A percentile compares a stretch with the other conserved stretches of the same genome.
Conservation (phyloP, 1,140 invertebrate genomes). For the Pygmarrhopalites habei region DNA sequence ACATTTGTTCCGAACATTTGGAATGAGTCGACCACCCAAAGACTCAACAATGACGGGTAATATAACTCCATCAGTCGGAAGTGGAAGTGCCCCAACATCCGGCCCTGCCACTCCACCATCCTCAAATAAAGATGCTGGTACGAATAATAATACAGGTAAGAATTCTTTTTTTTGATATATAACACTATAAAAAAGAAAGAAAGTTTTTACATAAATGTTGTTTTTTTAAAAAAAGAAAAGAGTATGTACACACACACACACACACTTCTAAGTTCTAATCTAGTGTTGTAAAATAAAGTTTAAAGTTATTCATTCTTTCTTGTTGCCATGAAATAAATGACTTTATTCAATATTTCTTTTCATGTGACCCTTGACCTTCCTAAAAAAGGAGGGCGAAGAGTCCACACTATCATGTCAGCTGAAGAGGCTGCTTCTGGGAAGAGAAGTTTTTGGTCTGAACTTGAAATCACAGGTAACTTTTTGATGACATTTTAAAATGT, state of each 20-base stretch:
- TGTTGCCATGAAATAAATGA: too few species aligned
- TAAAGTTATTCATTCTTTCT: too few species aligned
- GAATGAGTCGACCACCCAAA: slow-evolving; percentile 8
- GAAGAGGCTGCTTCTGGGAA: slow-evolving; percentile 85
- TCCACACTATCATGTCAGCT: slow-evolving; percentile 82
- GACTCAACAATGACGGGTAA: slow-evolving; percentile 8
- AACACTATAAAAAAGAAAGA: not conserved
- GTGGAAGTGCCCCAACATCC: not conserved
- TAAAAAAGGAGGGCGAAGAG: slow-evolving; percentile 50
- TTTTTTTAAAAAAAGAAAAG: too few species aligned
- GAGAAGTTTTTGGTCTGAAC: slow-evolving; percentile 76
- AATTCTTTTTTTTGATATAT: too few species aligned
- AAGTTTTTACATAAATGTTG: too few species aligned
- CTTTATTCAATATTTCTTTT: too few species aligned
- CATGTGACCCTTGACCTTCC: too few species aligned
- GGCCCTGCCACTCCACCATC: slow-evolving; percentile 7
- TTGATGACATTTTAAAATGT: not conserved
- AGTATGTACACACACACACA: too few species aligned
- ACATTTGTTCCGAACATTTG: too few species aligned
- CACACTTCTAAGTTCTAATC: too few species aligned
- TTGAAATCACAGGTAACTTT: slow-evolving; percentile 58
- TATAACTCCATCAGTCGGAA: slow-evolving; percentile 9
- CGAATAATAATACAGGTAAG: too few species aligned
- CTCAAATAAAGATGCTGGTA: not conserved
- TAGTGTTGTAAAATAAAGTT: too few species aligned